A percentile compares a stretch with the other conserved stretches of the same genome.
These are phyloP conservation scores for Vidua macroura DNA, from an alignment of 2,113 vertebrate species.

Conservation along the genomic window DNA sequence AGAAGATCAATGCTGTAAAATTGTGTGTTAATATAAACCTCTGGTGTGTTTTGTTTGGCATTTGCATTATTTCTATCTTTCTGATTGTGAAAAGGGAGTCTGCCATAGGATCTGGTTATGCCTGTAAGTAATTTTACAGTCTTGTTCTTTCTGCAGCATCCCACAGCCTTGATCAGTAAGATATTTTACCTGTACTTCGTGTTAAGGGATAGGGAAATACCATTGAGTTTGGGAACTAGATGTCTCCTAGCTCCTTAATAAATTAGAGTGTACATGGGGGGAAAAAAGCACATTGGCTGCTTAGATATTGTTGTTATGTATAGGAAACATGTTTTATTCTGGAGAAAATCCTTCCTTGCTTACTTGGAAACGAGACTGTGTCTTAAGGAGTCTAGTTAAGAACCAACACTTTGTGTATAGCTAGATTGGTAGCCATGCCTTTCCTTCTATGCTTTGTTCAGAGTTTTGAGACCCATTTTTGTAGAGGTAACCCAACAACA, in stretches of 20 bases:
- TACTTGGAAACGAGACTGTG: not conserved
- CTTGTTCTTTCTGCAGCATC: not conserved
- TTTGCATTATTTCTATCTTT: not conserved
- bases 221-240: not conserved
- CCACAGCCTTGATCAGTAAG: not conserved
- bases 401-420: not conserved
- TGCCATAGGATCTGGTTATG: not conserved
- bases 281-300: not conserved
- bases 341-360: not conserved
- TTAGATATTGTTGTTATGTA: not conserved
- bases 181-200: not conserved
- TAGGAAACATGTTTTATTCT: not conserved
- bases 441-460: rapidly evolving
- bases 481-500: not conserved
- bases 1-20: conserved; percentile 35
- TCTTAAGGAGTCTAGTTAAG: not conserved
- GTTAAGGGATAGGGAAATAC: not conserved
- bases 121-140: not conserved
- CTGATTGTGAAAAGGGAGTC: not conserved
- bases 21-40: not conserved
- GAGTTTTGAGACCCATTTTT: not conserved
- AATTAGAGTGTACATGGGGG: not conserved
- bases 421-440: not conserved
- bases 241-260: not conserved
- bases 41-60: not conserved